A percentile compares a stretch with the other conserved stretches of the same genome.
These are phyloP conservation scores for Saccostrea echinata DNA, from an alignment of 1,140 invertebrate genomes.

Conservation along the genomic window DNA sequence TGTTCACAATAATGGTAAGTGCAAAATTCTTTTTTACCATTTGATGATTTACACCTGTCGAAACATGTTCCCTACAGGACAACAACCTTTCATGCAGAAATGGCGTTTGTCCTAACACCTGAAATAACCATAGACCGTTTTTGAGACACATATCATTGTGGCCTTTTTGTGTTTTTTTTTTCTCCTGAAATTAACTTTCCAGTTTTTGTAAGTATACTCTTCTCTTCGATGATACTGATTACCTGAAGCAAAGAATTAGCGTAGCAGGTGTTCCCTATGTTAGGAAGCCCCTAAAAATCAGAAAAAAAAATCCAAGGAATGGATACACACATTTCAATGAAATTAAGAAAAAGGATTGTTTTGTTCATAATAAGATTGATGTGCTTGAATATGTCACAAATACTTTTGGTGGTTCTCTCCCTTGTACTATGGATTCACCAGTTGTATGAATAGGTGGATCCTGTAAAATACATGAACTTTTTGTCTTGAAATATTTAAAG, in stretches of 20 bases:
- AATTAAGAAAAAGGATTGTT: too few relatives aligned
- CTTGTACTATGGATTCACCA: too few relatives aligned
- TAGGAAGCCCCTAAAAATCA: neutral
- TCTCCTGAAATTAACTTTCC: too few relatives aligned
- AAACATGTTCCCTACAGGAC: neutral
- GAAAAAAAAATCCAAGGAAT: too few relatives aligned
- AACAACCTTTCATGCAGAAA: neutral
- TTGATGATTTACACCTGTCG: neutral
- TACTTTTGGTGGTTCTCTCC: neutral
- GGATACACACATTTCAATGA: too few relatives aligned
- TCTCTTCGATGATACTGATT: neutral
- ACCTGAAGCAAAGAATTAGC: neutral
- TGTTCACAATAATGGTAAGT: too few relatives aligned
- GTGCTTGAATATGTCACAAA: neutral
- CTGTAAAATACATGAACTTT: too few relatives aligned
- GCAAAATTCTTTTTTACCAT: neutral
- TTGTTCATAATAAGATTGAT: too few relatives aligned
- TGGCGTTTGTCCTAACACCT: neutral
- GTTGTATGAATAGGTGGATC: too few relatives aligned
- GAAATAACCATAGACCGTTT: neutral
- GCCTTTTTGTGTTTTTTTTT: too few relatives aligned
- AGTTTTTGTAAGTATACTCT: too few relatives aligned
- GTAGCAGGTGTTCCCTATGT: slow-evolving; percentile 4
- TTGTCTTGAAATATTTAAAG: too few relatives aligned
- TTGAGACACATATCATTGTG: neutral